phyloP scores from a whole-genome alignment of 2,888 invertebrate species.

The Dryadula phaetusa region DNA sequence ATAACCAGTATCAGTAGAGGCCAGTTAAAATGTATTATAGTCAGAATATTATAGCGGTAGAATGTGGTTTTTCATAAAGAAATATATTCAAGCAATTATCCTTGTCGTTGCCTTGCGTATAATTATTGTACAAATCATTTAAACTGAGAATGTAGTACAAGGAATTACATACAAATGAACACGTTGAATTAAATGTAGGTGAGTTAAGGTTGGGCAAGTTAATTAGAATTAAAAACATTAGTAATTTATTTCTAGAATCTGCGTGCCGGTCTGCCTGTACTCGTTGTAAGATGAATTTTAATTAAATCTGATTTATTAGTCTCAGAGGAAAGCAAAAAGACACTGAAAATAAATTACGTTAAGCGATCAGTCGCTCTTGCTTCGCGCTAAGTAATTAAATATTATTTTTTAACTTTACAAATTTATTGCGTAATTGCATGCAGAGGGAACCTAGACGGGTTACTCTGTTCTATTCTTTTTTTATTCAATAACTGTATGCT shows the following conservation, averaged over 20 bases:
- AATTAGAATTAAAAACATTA: constrained; percentile 34
- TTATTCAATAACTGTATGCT: too few species aligned
- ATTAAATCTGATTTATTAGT: constrained; percentile 46
- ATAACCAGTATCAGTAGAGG: too few species aligned
- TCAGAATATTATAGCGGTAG: constrained; percentile 19
- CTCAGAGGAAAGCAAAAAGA: constrained; percentile 39
- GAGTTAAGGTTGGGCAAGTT: constrained; percentile 38
- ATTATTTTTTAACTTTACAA: constrained; percentile 45
- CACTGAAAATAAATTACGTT: constrained; percentile 52
- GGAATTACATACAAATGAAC: constrained; percentile 46
- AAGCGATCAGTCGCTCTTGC: constrained; percentile 69
- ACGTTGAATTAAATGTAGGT: constrained; percentile 41
- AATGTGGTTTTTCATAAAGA: constrained; percentile 28
- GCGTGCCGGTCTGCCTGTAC: constrained; percentile 1
- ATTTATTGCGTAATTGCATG: neutral
- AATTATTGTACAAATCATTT: constrained; percentile 44
- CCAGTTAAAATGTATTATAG: neutral
- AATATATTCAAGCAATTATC: constrained; percentile 40
- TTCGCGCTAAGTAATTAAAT: constrained; percentile 72
- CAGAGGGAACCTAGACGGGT: neutral
- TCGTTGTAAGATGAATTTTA: constrained; percentile 36
- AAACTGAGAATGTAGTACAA: constrained; percentile 44
- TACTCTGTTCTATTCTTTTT: too few species aligned
- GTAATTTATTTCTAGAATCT: constrained; percentile 37
- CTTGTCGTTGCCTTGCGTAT: constrained; percentile 40